Conservation (phyloP, 2,888 invertebrate genomes). For the Nephrocerus scutellatus region DNA sequence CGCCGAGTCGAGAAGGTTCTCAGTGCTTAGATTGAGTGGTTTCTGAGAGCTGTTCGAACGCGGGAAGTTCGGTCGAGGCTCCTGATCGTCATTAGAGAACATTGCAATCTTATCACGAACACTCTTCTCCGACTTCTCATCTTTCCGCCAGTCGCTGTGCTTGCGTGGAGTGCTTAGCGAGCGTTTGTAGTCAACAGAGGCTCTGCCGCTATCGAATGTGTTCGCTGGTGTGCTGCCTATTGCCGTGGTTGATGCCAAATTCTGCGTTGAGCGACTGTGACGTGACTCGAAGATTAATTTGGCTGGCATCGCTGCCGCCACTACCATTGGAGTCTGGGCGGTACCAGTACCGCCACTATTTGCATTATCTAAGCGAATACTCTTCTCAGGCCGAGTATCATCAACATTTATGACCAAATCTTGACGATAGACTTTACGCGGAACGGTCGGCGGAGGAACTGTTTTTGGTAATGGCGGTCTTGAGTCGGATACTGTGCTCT, state of each 20-base stretch:
- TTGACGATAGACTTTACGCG: constrained; percentile 45
- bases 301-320: constrained; percentile 17
- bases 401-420: constrained; percentile 45
- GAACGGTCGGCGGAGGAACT: constrained; percentile 41
- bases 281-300: constrained; percentile 29
- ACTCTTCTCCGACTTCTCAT: constrained; percentile 72
- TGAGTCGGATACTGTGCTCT: too few relatives aligned
- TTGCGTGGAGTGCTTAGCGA: constrained; percentile 40
- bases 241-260: constrained; percentile 20
- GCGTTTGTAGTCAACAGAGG: constrained; percentile 36
- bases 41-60: constrained; percentile 29
- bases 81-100: constrained; percentile 58
- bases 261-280: constrained; percentile 29
- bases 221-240: neutral
- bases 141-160: constrained; percentile 55
- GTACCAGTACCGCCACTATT: too few relatives aligned
- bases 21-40: constrained; percentile 44
- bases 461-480: constrained; percentile 47
- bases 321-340: constrained; percentile 14
- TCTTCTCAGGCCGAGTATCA: constrained; percentile 31
- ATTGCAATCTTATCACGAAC: constrained; percentile 82
- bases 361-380: neutral
- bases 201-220: constrained; percentile 17
- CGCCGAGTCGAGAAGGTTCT: constrained; percentile 40
- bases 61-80: constrained; percentile 24